These are phyloP conservation scores for Esox lucius DNA, from an alignment of 2,797 vertebrate genomes.

Conservation along the genomic window DNA sequence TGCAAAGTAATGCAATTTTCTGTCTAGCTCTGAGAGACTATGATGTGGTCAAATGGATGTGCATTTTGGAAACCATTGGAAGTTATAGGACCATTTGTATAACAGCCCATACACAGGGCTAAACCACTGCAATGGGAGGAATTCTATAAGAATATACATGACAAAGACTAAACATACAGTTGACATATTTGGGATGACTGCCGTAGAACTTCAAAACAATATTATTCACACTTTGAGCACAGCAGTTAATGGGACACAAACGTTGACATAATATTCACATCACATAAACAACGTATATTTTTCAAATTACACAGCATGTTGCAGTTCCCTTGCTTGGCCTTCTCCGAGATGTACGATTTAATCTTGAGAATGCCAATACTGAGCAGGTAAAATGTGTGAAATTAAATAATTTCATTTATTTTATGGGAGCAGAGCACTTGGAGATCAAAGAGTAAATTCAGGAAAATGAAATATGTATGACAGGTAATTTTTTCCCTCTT, in stretches of 20 bases:
- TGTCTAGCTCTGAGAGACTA: constrained; percentile 9
- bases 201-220: constrained; percentile 18
- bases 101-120: neutral
- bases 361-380: constrained; percentile 59
- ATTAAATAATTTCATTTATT: constrained; percentile 75
- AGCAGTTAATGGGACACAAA: constrained; percentile 29
- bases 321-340: constrained; percentile 47
- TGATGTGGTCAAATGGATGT: neutral
- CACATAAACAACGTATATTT: constrained; percentile 56
- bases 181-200: constrained; percentile 19
- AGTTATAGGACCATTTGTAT: neutral
- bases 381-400: constrained; percentile 70
- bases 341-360: constrained; percentile 58
- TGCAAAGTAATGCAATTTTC: constrained; percentile 49
- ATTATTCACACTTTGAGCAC: constrained; percentile 31
- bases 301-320: constrained; percentile 55
- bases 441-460: constrained; percentile 69
- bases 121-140: neutral
- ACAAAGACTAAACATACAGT: neutral
- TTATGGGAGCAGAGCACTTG: constrained; percentile 53
- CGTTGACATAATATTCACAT: constrained; percentile 52
- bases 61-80: neutral
- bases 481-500: constrained; percentile 30
- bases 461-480: constrained; percentile 50
- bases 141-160: neutral